phyloP scores from a whole-genome alignment of 2,797 vertebrate species.

The Enteromius trimaculatus region DNA sequence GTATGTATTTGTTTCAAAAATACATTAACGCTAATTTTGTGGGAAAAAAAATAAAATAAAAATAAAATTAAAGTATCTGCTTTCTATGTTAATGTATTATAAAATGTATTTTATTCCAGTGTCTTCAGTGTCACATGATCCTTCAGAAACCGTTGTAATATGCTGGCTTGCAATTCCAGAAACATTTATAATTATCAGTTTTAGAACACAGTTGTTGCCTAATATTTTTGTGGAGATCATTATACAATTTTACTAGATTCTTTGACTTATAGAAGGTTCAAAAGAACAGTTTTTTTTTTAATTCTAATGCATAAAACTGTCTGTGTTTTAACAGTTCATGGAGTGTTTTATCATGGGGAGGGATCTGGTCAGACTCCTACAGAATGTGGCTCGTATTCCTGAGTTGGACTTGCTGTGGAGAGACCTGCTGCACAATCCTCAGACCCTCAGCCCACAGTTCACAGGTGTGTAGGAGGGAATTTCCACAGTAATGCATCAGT shows the following conservation, averaged over 20 bases:
- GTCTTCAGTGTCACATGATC: neutral
- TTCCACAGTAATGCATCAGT: neutral
- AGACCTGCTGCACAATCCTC: conserved; percentile 93
- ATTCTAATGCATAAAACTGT: neutral
- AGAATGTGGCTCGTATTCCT: conserved; percentile 93
- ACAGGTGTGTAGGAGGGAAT: conserved; percentile 62
- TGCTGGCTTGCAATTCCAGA: neutral
- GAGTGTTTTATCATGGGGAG: conserved; percentile 96
- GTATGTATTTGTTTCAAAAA: neutral
- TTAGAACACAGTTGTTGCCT: neutral
- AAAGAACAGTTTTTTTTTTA: neutral
- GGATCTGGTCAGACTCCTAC: conserved; percentile 91
- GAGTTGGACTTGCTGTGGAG: conserved; percentile 95
- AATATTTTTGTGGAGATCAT: neutral
- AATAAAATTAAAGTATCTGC: neutral
- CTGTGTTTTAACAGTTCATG: conserved; percentile 82
- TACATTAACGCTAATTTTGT: neutral
- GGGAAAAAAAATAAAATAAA: too few relatives aligned
- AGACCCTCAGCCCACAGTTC: conserved; percentile 87
- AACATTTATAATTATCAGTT: neutral
- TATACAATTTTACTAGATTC: neutral
- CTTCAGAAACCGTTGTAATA: neutral
- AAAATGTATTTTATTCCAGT: neutral
- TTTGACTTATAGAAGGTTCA: neutral
- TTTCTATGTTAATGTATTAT: neutral